Conservation (phyloP, 1,140 invertebrate species). For the Trichogramma pretiosum region DNA sequence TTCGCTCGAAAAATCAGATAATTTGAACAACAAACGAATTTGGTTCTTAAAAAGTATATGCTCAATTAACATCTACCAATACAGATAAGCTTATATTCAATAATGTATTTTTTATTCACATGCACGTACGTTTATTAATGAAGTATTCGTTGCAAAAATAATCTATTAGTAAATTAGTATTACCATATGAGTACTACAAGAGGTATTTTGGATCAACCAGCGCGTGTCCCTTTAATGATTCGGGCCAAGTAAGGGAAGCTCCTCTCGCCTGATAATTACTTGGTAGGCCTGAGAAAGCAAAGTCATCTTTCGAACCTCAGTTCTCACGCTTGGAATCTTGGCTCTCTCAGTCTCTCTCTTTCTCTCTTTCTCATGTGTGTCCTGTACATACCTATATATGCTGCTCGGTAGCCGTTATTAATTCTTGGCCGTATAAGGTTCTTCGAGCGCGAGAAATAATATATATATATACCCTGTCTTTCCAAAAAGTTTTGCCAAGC, state of each 20-base stretch:
- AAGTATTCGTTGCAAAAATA: no score
- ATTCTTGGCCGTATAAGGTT: constrained; percentile 15
- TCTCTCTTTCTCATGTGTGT: neutral
- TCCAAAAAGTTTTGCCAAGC: constrained; percentile 17
- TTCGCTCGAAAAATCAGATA: no score
- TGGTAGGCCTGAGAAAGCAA: constrained; percentile 38
- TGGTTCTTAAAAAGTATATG: no score
- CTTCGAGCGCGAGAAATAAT: constrained; percentile 17
- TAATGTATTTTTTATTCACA: no score
- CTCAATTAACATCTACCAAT: no score
- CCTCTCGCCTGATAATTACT: constrained; percentile 31
- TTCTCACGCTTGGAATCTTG: constrained; percentile 37
- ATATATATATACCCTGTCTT: constrained; percentile 19
- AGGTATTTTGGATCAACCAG: no score
- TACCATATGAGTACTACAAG: no score
- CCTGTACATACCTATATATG: neutral
- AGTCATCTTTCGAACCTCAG: constrained; percentile 32
- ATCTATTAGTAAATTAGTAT: no score
- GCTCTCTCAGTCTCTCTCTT: constrained; percentile 24
- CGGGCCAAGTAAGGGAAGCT: constrained; percentile 29
- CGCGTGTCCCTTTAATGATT: no score
- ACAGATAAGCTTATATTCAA: no score
- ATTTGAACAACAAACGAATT: no score
- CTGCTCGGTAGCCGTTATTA: constrained; percentile 10
- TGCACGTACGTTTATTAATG: no score